Base-by-base conservation (phyloP, 2,797 vertebrate species). In the Ptychobarbus kaznakovi region DNA sequence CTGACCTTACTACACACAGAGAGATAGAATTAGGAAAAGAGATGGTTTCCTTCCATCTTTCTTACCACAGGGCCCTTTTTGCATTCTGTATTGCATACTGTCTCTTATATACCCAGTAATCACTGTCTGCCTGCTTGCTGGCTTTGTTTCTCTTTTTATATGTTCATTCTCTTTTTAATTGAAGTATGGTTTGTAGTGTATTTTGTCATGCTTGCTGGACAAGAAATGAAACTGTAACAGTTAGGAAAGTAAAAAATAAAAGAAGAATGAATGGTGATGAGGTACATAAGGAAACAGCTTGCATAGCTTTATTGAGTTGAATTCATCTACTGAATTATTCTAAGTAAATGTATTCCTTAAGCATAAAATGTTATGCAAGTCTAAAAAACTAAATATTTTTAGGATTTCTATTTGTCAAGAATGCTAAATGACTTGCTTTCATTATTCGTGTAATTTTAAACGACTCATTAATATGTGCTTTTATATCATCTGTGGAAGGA, bases 31-130 rank as follows among this genome's bases (percentile, higher is more conserved):
- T 56, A 58, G 49, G 58, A 75, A 77, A 74, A 86, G 79, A 74
- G 25, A 68, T 40, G 69, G 66, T 84, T 77, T 84, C 22, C 46
- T 76, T 46, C 63, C 65, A 78, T 84, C 20, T 32, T 72, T 53
- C 25, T 35, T 40, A 73, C 84, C 84, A 66, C 84, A 73, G 16
- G 68, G 53, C 69, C 40, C 32, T 74, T 85, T 85, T 58, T 73
- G 76, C 51, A 79, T 63, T 80, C 77, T 80, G 84, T 65, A 80
- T 32, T 32, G 32, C 32, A 32, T 32, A 32, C 68, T 80, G 53
- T 80, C 84, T 85, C 56, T 80, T 73, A 85, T 51, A 40, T 85
- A 80, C 77, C 77, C 58, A 56, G 81, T 86, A 76, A 82, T 86
- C 74, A 82, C 74, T 72, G 80, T 77, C 80, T 76, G 63, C 73